A percentile compares a stretch with the other conserved stretches of the same genome.
These are phyloP conservation scores for Tetramorium parvispinum DNA, from an alignment of 1,140 invertebrate species.

Conservation along the genomic window DNA sequence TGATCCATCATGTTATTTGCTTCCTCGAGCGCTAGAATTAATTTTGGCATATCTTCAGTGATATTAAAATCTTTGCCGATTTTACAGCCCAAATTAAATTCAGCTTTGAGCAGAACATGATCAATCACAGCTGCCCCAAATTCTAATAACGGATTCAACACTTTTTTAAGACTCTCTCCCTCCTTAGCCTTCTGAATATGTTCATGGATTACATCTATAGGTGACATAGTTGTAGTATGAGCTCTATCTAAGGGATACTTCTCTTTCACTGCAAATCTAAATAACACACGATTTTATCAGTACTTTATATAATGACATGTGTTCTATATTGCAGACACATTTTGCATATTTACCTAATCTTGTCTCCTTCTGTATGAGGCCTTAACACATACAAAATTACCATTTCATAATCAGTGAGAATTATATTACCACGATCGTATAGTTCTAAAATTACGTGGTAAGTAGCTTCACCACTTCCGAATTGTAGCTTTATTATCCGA, in stretches of 20 bases:
- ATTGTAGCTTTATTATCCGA: constrained; percentile 96
- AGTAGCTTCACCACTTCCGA: constrained; percentile 97
- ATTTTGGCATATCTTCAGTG: constrained; percentile 88
- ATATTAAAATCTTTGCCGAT: constrained; percentile 89
- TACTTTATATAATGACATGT: not conserved
- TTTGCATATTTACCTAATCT: constrained; percentile 88
- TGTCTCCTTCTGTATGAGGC: constrained; percentile 97
- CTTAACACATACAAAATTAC: constrained; percentile 97
- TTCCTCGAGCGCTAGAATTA: constrained; percentile 90
- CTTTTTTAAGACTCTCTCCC: constrained; percentile 93
- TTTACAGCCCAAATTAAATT: constrained; percentile 88
- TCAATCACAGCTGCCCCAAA: constrained; percentile 97
- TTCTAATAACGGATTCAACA: constrained; percentile 93
- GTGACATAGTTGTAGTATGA: constrained; percentile 87
- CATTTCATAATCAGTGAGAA: constrained; percentile 96
- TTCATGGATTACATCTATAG: constrained; percentile 87
- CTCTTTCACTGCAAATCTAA: constrained; percentile 95
- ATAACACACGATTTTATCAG: constrained; percentile 62
- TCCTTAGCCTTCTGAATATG: constrained; percentile 87
- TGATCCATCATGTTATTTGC: constrained; percentile 89
- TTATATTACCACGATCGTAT: constrained; percentile 98
- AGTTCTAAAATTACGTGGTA: constrained; percentile 98
- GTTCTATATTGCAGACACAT: constrained; percentile 2
- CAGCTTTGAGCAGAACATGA: constrained; percentile 92
- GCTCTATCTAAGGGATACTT: constrained; percentile 94